These are phyloP conservation scores for Gymnoscelis rufifasciata DNA, from an alignment of 2,888 invertebrate genomes.

Conservation along the genomic window DNA sequence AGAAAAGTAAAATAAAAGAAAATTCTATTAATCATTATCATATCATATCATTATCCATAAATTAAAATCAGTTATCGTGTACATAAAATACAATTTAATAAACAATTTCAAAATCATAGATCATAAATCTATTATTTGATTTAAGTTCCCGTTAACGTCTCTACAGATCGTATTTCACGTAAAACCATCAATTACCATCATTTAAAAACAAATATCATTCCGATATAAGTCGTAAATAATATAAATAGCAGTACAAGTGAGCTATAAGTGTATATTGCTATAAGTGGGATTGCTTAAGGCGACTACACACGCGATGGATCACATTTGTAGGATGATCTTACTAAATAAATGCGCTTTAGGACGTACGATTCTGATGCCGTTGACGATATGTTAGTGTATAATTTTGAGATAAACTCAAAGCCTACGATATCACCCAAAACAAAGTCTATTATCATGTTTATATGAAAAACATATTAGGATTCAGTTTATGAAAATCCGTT, in stretches of 20 bases:
- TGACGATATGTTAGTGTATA: no score
- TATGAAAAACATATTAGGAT: no score
- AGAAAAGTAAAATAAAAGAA: background rate
- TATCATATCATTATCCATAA: no score
- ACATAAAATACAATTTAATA: no score
- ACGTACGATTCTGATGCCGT: background rate
- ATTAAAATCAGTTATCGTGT: no score
- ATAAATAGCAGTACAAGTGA: constrained; percentile 17
- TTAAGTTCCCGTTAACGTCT: constrained; percentile 4
- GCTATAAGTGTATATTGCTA: constrained; percentile 6
- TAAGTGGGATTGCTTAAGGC: constrained; percentile 17
- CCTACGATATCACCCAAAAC: no score
- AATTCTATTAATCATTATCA: no score
- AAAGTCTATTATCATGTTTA: no score
- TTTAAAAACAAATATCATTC: constrained; percentile 28
- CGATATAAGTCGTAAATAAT: constrained; percentile 20
- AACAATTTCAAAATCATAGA: background rate
- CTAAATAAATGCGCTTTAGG: constrained; percentile 9
- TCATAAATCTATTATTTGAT: background rate
- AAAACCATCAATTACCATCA: constrained; percentile 19
- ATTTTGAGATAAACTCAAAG: no score
- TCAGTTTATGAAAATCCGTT: no score
- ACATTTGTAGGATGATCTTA: constrained; percentile 16
- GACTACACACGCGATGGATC: constrained; percentile 23
- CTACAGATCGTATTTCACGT: constrained; percentile 3